These are phyloP conservation scores for Chaetura pelagica DNA, from an alignment of 2,113 vertebrate species.

Conservation along the genomic window DNA sequence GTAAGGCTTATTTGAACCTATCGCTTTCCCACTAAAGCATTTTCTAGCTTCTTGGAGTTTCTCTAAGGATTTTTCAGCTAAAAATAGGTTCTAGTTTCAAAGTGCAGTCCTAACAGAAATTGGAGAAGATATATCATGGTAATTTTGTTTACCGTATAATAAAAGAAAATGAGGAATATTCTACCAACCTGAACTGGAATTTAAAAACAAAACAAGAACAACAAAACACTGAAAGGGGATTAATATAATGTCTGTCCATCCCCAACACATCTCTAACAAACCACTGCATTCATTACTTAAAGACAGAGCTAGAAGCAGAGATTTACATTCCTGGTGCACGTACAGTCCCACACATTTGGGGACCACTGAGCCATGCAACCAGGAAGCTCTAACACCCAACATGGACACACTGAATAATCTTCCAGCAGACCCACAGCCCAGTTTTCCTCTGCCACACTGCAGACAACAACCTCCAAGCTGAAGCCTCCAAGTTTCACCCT, in stretches of 20 bases:
- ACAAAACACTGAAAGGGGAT: not conserved
- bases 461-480: not conserved
- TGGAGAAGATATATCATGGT: not conserved
- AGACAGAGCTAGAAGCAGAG: not conserved
- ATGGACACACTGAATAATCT: not conserved
- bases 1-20: constrained; percentile 54
- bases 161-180: constrained; percentile 31
- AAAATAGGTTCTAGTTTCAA: constrained; percentile 39
- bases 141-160: constrained; percentile 15
- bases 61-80: constrained; percentile 31
- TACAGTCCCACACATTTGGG: rapidly evolving
- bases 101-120: not conserved
- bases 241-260: not conserved
- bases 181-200: not conserved
- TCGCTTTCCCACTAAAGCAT: not conserved
- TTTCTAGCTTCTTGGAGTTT: constrained; percentile 28
- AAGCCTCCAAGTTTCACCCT: not conserved
- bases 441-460: not conserved
- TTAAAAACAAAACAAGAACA: not conserved
- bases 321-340: not conserved
- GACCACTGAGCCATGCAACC: not conserved
- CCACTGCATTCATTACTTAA: not conserved
- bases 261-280: not conserved
- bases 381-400: not conserved
- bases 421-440: not conserved